phyloP scores from a whole-genome alignment of 1,140 invertebrate genomes.

The Camponotus vicinus region DNA sequence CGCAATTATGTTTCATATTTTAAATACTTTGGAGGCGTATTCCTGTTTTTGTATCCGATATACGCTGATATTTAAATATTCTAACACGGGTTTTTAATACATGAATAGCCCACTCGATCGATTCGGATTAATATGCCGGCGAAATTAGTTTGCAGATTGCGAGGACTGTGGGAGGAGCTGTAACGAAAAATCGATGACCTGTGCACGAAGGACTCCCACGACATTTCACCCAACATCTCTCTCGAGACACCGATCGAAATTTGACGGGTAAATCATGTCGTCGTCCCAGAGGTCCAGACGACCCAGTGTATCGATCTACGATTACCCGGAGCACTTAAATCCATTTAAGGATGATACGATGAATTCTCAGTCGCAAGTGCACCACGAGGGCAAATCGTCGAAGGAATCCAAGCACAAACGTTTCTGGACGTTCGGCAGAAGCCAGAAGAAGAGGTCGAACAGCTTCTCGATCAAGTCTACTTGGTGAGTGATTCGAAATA shows the following conservation, averaged over 20 bases:
- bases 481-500: constrained; percentile 73
- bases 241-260: constrained; percentile 35
- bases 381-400: constrained; percentile 72
- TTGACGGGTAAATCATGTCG: constrained; percentile 77
- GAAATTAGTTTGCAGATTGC: constrained; percentile 45
- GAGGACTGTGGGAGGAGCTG: neutral
- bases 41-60: neutral
- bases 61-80: neutral
- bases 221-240: constrained; percentile 23
- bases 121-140: neutral
- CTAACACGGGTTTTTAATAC: neutral
- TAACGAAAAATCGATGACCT: constrained; percentile 64
- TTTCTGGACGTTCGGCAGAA: constrained; percentile 82
- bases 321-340: constrained; percentile 91
- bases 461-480: constrained; percentile 83
- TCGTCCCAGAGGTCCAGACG: constrained; percentile 71
- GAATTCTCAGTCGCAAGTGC: constrained; percentile 65
- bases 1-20: neutral
- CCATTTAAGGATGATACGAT: constrained; percentile 89
- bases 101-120: neutral
- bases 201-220: constrained; percentile 2
- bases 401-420: constrained; percentile 80
- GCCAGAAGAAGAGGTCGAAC: constrained; percentile 81
- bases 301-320: constrained; percentile 86
- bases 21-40: neutral